These are phyloP conservation scores for Ctenosaura bakeri DNA, from an alignment of 2,797 vertebrate genomes.

Conservation along the genomic window DNA sequence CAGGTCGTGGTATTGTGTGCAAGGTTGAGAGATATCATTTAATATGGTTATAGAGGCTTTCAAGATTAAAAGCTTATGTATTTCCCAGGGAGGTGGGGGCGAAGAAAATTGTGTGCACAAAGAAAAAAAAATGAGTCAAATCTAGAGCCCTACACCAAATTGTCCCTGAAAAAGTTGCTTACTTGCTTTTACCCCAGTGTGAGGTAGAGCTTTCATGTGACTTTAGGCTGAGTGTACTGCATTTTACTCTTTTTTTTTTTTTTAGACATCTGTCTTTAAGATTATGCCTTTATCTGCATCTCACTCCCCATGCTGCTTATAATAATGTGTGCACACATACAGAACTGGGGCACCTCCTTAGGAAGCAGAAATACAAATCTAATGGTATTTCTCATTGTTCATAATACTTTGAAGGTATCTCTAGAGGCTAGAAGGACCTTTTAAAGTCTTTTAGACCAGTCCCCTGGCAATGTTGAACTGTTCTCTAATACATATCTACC, in stretches of 20 bases:
- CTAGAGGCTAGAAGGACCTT: constrained; percentile 6
- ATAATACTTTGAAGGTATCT: not conserved
- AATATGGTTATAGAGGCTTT: not conserved
- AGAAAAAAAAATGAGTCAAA: not conserved
- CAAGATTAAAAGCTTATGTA: not conserved
- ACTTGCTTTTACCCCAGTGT: not conserved
- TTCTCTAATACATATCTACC: not conserved
- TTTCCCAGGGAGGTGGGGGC: not conserved
- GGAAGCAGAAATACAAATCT: constrained; percentile 31
- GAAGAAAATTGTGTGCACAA: not conserved
- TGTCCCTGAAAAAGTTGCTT: not conserved
- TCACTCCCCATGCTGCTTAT: not conserved
- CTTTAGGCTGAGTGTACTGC: not conserved
- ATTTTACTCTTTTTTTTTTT: not conserved
- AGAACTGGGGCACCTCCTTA: not conserved
- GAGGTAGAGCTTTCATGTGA: not conserved
- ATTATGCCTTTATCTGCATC: not conserved
- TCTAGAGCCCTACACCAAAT: not conserved
- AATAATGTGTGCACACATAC: not conserved
- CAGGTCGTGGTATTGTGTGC: not conserved
- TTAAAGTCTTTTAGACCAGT: constrained; percentile 32
- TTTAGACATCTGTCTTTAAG: not conserved
- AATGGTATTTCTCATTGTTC: not conserved
- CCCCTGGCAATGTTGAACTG: constrained; percentile 2
- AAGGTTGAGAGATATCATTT: not conserved